Conservation (phyloP, 1,140 invertebrate genomes). For the Leguminivora glycinivorella region DNA sequence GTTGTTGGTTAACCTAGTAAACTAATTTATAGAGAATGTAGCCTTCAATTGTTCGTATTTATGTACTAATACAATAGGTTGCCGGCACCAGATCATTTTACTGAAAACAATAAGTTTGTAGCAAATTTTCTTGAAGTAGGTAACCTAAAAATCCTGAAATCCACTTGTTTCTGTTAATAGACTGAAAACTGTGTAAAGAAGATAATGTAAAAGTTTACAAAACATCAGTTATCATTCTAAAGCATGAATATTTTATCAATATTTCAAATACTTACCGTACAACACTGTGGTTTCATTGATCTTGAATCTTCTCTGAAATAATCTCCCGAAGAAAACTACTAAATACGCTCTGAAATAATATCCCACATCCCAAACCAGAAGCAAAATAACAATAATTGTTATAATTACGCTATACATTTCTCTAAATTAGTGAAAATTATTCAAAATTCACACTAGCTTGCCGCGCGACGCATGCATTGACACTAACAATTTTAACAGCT, state of each 20-base stretch:
- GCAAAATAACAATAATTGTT: slow-evolving; percentile 5
- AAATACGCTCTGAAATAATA: slow-evolving; percentile 7
- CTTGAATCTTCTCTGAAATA: slow-evolving; percentile 16
- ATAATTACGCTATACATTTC: slow-evolving; percentile 15
- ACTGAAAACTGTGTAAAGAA: too few species aligned
- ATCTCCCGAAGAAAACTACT: background rate
- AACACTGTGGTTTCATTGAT: slow-evolving; percentile 8
- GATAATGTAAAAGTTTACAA: background rate
- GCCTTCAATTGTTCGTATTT: background rate
- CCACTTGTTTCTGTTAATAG: too few species aligned
- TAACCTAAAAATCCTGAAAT: too few species aligned
- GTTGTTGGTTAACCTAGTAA: background rate
- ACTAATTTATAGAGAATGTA: background rate
- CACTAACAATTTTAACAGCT: slow-evolving; percentile 19
- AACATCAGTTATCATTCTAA: background rate
- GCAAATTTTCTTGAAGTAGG: too few species aligned
- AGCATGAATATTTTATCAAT: background rate
- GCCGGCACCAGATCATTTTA: too few species aligned
- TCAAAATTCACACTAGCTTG: background rate
- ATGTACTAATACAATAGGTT: background rate
- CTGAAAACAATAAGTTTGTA: too few species aligned
- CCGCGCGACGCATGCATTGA: background rate
- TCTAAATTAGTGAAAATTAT: background rate
- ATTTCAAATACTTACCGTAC: slow-evolving; percentile 8
- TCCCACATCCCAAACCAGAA: slow-evolving; percentile 7